These are phyloP conservation scores for Solenopsis fugax DNA, from an alignment of 1,140 invertebrate genomes.

Conservation along the genomic window DNA sequence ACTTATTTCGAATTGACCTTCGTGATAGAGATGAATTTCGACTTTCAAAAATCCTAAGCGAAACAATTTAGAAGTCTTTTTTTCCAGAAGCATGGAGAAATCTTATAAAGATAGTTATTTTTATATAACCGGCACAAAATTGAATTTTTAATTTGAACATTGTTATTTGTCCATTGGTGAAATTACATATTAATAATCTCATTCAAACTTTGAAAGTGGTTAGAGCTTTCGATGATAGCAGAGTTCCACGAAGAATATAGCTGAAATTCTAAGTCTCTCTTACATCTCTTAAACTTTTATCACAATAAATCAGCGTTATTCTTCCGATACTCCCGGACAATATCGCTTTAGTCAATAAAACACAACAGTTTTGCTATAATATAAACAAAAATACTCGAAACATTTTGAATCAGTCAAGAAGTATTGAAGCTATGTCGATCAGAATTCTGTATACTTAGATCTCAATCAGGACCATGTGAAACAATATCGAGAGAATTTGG, in stretches of 20 bases:
- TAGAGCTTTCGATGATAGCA: neutral
- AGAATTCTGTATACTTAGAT: constrained; percentile 18
- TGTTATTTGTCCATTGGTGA: neutral
- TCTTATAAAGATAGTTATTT: neutral
- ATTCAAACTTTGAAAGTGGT: neutral
- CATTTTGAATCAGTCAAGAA: neutral
- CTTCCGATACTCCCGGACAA: neutral
- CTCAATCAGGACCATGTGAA: constrained; percentile 36
- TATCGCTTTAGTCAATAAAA: neutral
- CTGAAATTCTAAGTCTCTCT: neutral
- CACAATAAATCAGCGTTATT: neutral
- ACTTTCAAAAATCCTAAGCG: neutral
- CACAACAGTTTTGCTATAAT: neutral
- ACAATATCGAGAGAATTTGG: constrained; percentile 40
- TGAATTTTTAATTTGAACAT: neutral
- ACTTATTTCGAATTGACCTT: neutral
- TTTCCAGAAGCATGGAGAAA: neutral
- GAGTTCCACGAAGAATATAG: neutral
- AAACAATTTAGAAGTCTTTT: neutral
- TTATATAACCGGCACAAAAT: neutral
- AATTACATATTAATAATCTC: constrained; percentile 7
- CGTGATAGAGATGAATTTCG: neutral
- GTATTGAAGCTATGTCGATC: neutral
- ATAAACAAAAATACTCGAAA: neutral
- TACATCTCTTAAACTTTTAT: neutral